Evolutionary conservation across 2,888 invertebrate species (phyloP).

Genomic region (Loripinus fragilis): DNA sequence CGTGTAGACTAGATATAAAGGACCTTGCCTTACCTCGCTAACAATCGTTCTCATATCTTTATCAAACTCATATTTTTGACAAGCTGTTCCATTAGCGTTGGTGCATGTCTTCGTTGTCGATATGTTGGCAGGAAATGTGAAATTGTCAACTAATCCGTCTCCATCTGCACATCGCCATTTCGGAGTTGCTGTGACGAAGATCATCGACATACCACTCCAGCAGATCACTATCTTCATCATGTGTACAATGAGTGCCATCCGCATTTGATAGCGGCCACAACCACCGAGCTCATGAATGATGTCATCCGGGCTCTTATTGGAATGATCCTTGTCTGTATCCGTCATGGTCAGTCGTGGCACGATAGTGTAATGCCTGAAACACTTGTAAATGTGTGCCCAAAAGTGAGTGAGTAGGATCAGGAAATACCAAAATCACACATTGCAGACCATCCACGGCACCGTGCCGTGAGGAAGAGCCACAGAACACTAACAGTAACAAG

Average conservation of each 20-base stretch:
- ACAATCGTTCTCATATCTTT: slow-evolving; percentile 21
- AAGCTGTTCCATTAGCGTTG: slow-evolving; percentile 25
- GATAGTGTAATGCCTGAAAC: too few relatives aligned
- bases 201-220: slow-evolving; percentile 34
- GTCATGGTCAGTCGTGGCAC: too few relatives aligned
- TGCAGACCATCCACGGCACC: too few relatives aligned
- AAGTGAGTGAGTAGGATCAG: too few relatives aligned
- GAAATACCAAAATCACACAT: too few relatives aligned
- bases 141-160: background rate
- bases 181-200: slow-evolving; percentile 38
- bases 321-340: background rate
- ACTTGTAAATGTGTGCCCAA: too few relatives aligned
- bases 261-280: slow-evolving; percentile 44
- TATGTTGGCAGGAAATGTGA: background rate
- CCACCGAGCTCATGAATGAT: slow-evolving; percentile 44
- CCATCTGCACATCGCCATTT: slow-evolving; percentile 34
- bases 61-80: slow-evolving; percentile 23
- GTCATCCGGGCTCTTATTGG: slow-evolving; percentile 35
- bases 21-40: slow-evolving; percentile 25
- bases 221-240: slow-evolving; percentile 35
- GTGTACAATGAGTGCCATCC: slow-evolving; percentile 31
- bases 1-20: too few relatives aligned
- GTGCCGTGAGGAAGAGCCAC: too few relatives aligned
- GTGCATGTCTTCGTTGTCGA: slow-evolving; percentile 15
- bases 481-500: too few relatives aligned